Evolutionary conservation across 2,113 vertebrate species (phyloP), one percentile per base, ranked within the genome.

Genomic region (Corythornis madagascariensis): DNA sequence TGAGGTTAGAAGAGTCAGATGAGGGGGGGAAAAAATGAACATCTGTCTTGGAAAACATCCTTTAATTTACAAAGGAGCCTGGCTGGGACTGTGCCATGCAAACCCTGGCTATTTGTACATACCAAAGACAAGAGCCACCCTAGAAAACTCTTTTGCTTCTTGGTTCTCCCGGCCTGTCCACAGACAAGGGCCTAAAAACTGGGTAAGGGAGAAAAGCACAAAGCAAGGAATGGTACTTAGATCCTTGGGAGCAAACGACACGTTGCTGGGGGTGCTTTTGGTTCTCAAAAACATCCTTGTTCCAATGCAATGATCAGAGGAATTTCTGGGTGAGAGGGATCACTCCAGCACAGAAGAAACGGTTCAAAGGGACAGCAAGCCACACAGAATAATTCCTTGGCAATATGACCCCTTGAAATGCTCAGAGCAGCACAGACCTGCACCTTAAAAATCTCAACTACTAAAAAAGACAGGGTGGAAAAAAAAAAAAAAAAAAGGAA

Each of bases 381-480:
- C 91, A 87, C 92, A 92, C 56, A 73, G 87, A 95, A 65, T 85
- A 95, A 97, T 91, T 96, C 94, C 85, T 86, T 75, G 95, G 88
- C 90, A 94, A 94, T 86, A 64, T 93, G 95, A 97, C 89, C 96
- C 84, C 91, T 73, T 73, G 88, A 97, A 97, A 96, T 19, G 83
- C 94, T 96, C 88, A 87, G 94, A 96, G 95, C 95, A 97, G 95
- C 78, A 65, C 6, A 96, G 91, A 87, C 84, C 95, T 88, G 92
- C 86, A 79, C 93, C 96, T 97, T 96, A 97, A 96, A 96, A 98
- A 97, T 96, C 96, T 96, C 96, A 95, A 97, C 96, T 88, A 92
- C 97, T 98, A 97, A 96, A 96, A 97, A 92, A 83, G 93, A 94
- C 72, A 74, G 64, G 75, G 67, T 83, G 56, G 84, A 2, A 42